Conservation (phyloP, 2,797 vertebrate species). For the Toxotes lorentzi region DNA sequence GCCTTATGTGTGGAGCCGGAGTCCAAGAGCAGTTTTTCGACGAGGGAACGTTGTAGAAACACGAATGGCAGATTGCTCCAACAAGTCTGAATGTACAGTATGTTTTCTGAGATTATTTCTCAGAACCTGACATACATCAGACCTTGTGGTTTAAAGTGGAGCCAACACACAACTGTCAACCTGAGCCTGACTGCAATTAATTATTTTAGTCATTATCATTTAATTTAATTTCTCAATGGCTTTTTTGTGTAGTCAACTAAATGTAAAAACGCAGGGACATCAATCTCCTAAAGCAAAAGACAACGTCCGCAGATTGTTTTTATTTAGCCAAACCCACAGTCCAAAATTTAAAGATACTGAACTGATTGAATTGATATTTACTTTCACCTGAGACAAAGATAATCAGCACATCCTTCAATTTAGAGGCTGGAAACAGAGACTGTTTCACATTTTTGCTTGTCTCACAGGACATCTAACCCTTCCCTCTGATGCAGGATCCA, state of each 20-base stretch:
- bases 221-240: no score
- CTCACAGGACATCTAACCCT: neutral
- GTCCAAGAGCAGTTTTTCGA: neutral
- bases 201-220: no score
- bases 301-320: neutral
- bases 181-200: no score
- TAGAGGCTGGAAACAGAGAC: neutral
- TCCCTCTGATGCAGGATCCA: slow-evolving; percentile 3
- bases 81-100: neutral
- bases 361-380: neutral
- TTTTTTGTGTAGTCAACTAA: no score
- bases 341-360: neutral
- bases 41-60: neutral
- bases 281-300: neutral
- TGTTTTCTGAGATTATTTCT: neutral
- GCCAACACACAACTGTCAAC: no score
- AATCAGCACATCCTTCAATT: neutral
- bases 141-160: neutral
- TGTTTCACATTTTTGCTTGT: neutral
- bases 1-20: no score
- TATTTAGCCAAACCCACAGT: neutral
- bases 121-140: neutral
- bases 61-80: neutral
- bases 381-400: neutral
- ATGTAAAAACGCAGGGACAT: no score